Evolutionary conservation across 92 coral and sea anemone species (phyloP), one percentile per base, ranked within the genome.

Genomic region (Palythoa grandiflora): DNA sequence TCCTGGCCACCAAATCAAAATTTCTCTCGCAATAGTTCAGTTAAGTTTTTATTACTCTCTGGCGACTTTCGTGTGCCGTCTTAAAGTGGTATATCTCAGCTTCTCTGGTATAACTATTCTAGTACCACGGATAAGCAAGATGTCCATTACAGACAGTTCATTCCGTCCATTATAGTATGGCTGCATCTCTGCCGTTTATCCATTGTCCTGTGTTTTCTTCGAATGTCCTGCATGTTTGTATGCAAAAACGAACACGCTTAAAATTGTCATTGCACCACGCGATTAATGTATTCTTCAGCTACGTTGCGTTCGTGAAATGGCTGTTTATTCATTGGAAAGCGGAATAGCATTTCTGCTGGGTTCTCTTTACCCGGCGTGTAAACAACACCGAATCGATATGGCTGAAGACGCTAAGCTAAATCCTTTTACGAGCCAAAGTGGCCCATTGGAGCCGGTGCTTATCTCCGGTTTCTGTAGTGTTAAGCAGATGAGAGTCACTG

Each of bases 311-410:
- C 21, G 17, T 19, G 73, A 20, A 60, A 60, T 60, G 7, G 37
- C 85, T 73, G n/a, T 89, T 79, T 14, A 15, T 68, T 48, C 55
- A 68, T 63, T 72, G 38, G 81, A 55, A 81, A 80, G 28, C 70
- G 73, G 12, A 77, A 88, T n/a, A 88, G 75, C 53, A 37, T 19
- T 20, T 93, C 93, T 68, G 94, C 91, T 66, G 89, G 86, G 75
- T 85, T 93, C 50, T 88, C 75, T 50, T 73, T 79, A 9, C 92
- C 91, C 28, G 93, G 93, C 2, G 85, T 88, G 75, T 93, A 86
- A 75, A 75, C 89, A 61, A 90, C 93, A 60, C 50, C 53, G 78
- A 93, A 93, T 13, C 50, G 51, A 55, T 93, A 91, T 4, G 96
- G 93, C 57, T 93, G 96, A 19, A 90, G 66, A 73, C 94, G 83